These are phyloP conservation scores for Parasteatoda lunata DNA, from an alignment of 2,888 invertebrate genomes.

Conservation along the genomic window DNA sequence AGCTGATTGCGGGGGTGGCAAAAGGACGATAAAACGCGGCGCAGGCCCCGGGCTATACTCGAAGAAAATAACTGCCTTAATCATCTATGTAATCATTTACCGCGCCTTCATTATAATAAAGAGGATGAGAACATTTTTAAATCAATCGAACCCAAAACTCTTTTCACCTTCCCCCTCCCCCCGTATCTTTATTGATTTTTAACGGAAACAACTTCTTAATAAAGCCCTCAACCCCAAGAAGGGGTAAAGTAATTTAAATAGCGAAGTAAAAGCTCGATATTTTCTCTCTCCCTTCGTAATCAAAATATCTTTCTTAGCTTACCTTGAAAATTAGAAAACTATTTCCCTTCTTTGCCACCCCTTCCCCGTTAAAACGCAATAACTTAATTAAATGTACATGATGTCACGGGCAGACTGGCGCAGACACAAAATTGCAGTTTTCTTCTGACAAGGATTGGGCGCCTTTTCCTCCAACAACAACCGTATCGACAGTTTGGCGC, in stretches of 20 bases:
- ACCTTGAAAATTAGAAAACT: conserved; percentile 69
- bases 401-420: conserved; percentile 51
- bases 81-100: conserved; percentile 67
- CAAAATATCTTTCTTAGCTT: conserved; percentile 68
- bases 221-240: conserved; percentile 33
- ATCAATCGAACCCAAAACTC: conserved; percentile 60
- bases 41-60: conserved; percentile 55
- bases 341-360: conserved; percentile 34
- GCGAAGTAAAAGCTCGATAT: conserved; percentile 64
- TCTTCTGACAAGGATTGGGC: conserved; percentile 48
- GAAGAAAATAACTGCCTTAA: conserved; percentile 65
- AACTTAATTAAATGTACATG: conserved; percentile 67
- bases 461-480: conserved; percentile 55
- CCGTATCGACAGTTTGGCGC: conserved; percentile 57
- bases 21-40: conserved; percentile 39
- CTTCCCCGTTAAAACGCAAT: conserved; percentile 61
- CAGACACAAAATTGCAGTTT: conserved; percentile 62
- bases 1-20: conserved; percentile 6
- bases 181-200: conserved; percentile 59
- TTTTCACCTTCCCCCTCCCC: conserved; percentile 14
- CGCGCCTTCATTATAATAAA: conserved; percentile 68
- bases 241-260: conserved; percentile 65
- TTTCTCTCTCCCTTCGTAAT: conserved; percentile 61
- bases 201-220: conserved; percentile 67
- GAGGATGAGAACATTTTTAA: conserved; percentile 65